Evolutionary conservation across 2,113 vertebrate genomes (phyloP), one percentile per base, ranked within the genome.

Genomic region (Phycodurus eques): DNA sequence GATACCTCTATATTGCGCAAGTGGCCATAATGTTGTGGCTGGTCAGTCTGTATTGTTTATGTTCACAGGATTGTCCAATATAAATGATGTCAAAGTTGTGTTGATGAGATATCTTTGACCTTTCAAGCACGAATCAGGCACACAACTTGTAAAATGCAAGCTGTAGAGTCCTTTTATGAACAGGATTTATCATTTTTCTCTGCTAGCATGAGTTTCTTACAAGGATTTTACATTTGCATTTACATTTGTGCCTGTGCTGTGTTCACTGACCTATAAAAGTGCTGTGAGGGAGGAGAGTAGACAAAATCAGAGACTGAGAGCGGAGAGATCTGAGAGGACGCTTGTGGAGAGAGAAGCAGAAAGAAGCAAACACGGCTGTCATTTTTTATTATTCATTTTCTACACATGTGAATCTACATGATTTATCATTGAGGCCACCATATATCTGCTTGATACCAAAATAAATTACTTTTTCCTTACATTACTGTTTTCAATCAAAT

Each of bases 261-360:
- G 63, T 46, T 65, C 63, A 65, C 43, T 65, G 63, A 65, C 63
- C 63, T 65, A 46, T 65, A 65, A 47, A 65, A 65, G 43, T 9
- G 14, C n/a, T 27, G 42, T 22, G 12, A 27, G 63, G 63, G 43
- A 44, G 43, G 62, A 44, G 35, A 63, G 39, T 17, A 44, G 62
- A 22, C 39, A 22, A 64, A 44, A 64, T 63, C 19, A 44, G 20
- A 64, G 11, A 64, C 19, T 44, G 62, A 64, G 62, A 35, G 60
- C 56, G 56, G 22, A 3, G 22, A 31, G 56, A 59, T 59, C 56
- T 6, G 22, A 59, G 56, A 62, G 60, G 31, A 62, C 2, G 33
- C 60, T 62, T 39, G 33, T 35, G 35, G 33, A 62, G 60, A 33
- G 33, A 39, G 33, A 22, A n/a, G 62, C 19, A 11, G 42, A 63